Evolutionary conservation across 2,797 vertebrate genomes (phyloP).

Genomic region (Anolis apletophallus): DNA sequence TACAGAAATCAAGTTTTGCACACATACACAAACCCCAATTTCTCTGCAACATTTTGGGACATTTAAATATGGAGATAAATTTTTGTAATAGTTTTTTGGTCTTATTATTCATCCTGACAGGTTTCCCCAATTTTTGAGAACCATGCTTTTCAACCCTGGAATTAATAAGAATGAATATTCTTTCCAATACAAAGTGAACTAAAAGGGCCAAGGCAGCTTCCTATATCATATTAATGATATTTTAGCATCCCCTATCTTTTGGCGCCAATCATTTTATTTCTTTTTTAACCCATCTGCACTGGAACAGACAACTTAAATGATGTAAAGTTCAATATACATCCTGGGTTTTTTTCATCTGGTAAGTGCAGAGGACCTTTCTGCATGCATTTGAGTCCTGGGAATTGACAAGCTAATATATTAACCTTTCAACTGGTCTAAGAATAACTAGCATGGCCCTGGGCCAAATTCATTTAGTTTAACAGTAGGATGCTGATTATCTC

Average conservation of each 20-base stretch:
- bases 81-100: too few species aligned
- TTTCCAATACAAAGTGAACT: too few species aligned
- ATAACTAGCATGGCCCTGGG: neutral
- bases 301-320: neutral
- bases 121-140: too few species aligned
- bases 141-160: too few species aligned
- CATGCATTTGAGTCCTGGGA: neutral
- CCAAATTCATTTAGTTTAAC: constrained; percentile 12
- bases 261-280: neutral
- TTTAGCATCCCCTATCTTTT: neutral
- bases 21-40: too few species aligned
- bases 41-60: too few species aligned
- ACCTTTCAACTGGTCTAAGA: neutral
- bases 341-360: neutral
- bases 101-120: too few species aligned
- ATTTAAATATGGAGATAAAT: too few species aligned
- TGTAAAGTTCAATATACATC: neutral
- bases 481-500: neutral
- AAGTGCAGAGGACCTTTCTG: neutral
- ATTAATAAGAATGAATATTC: too few species aligned
- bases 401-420: neutral
- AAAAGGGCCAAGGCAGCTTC: too few species aligned
- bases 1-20: neutral
- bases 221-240: too few species aligned
- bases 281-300: neutral